phyloP scores from a whole-genome alignment of 2,888 invertebrate genomes.

The Brachypterus glaber region DNA sequence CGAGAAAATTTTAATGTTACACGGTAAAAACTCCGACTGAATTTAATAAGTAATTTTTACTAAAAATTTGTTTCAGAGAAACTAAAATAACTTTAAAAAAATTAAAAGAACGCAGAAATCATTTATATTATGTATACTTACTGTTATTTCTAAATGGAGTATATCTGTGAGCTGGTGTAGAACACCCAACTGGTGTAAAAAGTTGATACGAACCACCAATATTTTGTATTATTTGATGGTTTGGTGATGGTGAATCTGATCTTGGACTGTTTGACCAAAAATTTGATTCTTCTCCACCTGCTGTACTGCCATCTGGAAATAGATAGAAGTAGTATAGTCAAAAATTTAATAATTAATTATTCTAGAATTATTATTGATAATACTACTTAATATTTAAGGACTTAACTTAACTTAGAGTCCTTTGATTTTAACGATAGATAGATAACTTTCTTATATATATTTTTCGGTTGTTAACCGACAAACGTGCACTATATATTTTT shows the following conservation, averaged over 20 bases:
- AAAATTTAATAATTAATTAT: not conserved
- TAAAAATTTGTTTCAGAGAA: not conserved
- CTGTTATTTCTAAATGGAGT: conserved; percentile 24
- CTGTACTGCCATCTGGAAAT: conserved; percentile 30
- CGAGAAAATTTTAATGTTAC: no score
- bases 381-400: no score
- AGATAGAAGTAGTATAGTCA: not conserved
- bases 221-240: conserved; percentile 26
- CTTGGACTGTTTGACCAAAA: conserved; percentile 37
- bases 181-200: conserved; percentile 28
- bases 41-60: not conserved
- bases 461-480: no score
- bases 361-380: not conserved
- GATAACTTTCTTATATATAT: no score
- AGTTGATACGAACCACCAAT: conserved; percentile 31
- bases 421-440: no score
- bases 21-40: no score
- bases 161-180: conserved; percentile 20
- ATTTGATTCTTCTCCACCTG: conserved; percentile 35
- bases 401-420: no score
- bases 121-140: conserved; percentile 16
- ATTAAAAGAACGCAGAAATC: not conserved
- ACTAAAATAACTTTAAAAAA: not conserved
- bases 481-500: no score
- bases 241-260: conserved; percentile 36